Conservation (phyloP, 2,888 invertebrate genomes). For the Troides oblongomaculatus region DNA sequence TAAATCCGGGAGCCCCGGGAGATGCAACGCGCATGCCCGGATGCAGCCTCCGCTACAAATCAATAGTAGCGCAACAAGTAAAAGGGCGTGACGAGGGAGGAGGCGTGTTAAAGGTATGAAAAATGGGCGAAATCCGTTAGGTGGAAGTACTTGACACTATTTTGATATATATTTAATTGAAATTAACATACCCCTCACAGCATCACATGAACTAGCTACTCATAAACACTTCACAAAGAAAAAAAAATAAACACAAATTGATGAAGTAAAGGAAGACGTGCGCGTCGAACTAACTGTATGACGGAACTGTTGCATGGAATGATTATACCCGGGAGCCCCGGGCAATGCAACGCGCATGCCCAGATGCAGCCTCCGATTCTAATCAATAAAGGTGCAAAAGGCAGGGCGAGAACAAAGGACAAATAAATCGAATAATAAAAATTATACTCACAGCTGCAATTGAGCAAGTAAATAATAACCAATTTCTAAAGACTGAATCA, state of each 20-base stretch:
- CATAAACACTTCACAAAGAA: background rate
- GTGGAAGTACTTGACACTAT: background rate
- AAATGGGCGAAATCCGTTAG: too few relatives aligned
- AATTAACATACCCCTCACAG: too few relatives aligned
- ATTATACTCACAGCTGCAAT: background rate
- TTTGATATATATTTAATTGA: too few relatives aligned
- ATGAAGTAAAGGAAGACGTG: background rate
- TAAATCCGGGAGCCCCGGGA: slow-evolving; percentile 9
- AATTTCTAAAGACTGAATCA: too few relatives aligned
- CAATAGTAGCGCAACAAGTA: background rate
- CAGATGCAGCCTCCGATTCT: slow-evolving; percentile 23
- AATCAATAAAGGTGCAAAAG: slow-evolving; percentile 3
- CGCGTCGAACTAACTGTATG: background rate
- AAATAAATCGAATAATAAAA: too few relatives aligned
- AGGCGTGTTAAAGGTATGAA: too few relatives aligned
- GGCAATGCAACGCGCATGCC: slow-evolving; percentile 32
- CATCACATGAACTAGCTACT: too few relatives aligned
- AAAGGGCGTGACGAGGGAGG: too few relatives aligned
- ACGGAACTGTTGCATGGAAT: background rate
- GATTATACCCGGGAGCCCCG: slow-evolving; percentile 2
- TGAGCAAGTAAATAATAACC: too few relatives aligned
- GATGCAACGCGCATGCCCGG: slow-evolving; percentile 32
- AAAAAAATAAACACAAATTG: background rate
- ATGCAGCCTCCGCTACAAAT: slow-evolving; percentile 21
- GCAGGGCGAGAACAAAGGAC: background rate